These are phyloP conservation scores for Sigmodon hispidus DNA, from an alignment of 2,113 vertebrate genomes.

Conservation along the genomic window DNA sequence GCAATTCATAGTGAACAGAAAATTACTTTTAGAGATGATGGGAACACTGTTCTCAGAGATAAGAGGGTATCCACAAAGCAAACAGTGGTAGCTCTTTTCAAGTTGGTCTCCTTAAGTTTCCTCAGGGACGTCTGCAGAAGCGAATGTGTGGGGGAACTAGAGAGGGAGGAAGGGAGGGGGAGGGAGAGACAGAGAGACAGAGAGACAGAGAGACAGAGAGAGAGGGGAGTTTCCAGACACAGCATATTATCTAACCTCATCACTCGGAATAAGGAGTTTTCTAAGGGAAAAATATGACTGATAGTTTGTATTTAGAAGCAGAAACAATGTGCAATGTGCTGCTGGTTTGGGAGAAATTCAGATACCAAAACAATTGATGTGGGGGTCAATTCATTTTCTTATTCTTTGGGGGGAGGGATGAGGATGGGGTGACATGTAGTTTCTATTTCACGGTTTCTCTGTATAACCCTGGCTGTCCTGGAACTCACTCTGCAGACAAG, in stretches of 20 bases:
- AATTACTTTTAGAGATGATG: constrained; percentile 4
- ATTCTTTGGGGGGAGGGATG: not conserved
- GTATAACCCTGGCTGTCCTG: not conserved
- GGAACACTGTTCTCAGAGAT: not conserved
- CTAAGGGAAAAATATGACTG: not conserved
- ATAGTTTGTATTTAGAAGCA: not conserved
- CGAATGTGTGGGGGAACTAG: too few species aligned
- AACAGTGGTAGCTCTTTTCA: not conserved
- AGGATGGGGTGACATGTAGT: not conserved
- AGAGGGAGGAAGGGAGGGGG: not conserved
- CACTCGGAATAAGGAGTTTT: not conserved
- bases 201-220: not conserved
- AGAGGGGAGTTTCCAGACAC: not conserved
- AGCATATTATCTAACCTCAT: not conserved
- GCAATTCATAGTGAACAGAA: not conserved
- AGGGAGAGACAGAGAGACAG: not conserved
- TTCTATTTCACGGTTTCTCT: not conserved
- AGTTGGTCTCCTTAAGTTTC: constrained; percentile 19
- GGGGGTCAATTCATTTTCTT: not conserved
- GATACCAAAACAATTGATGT: not conserved
- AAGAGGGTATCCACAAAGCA: not conserved
- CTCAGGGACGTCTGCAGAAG: not conserved
- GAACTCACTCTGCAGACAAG: not conserved
- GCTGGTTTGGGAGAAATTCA: not conserved
- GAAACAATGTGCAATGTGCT: not conserved